Evolutionary conservation across 2,888 invertebrate species (phyloP).

Genomic region (Ligdia adustata): DNA sequence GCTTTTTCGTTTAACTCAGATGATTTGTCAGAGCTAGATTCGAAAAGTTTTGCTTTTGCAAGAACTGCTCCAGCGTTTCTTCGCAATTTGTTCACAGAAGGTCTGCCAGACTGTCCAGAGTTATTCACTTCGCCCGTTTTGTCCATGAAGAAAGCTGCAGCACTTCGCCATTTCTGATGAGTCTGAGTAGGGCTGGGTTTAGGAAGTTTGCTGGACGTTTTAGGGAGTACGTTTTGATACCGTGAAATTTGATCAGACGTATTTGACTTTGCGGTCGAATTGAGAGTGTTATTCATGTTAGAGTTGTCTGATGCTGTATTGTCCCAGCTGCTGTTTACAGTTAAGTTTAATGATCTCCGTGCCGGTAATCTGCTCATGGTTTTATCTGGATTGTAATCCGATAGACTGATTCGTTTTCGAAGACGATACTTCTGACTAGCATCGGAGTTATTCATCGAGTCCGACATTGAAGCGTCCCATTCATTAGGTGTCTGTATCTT

Average conservation of each 20-base stretch:
- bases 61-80: constrained; percentile 92
- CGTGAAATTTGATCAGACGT: constrained; percentile 49
- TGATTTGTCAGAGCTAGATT: constrained; percentile 81
- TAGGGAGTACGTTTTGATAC: constrained; percentile 55
- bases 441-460: constrained; percentile 58
- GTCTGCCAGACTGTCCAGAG: constrained; percentile 83
- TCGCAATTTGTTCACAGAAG: constrained; percentile 88
- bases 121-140: constrained; percentile 74
- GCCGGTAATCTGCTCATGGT: constrained; percentile 59
- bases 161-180: constrained; percentile 81
- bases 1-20: constrained; percentile 66
- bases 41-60: constrained; percentile 91
- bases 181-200: constrained; percentile 55
- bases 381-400: constrained; percentile 63
- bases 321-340: constrained; percentile 59
- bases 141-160: constrained; percentile 81
- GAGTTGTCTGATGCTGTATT: constrained; percentile 62
- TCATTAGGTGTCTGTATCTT: constrained; percentile 51
- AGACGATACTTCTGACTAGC: constrained; percentile 63
- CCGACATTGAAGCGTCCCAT: constrained; percentile 62
- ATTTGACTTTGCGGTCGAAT: constrained; percentile 55
- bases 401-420: constrained; percentile 65
- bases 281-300: constrained; percentile 54
- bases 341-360: constrained; percentile 67
- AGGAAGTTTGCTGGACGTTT: constrained; percentile 44